A percentile compares a stretch with the other conserved stretches of the same genome.
These are phyloP conservation scores for Drosophila repletoides DNA, from an alignment of 1,140 invertebrate genomes.

Conservation along the genomic window DNA sequence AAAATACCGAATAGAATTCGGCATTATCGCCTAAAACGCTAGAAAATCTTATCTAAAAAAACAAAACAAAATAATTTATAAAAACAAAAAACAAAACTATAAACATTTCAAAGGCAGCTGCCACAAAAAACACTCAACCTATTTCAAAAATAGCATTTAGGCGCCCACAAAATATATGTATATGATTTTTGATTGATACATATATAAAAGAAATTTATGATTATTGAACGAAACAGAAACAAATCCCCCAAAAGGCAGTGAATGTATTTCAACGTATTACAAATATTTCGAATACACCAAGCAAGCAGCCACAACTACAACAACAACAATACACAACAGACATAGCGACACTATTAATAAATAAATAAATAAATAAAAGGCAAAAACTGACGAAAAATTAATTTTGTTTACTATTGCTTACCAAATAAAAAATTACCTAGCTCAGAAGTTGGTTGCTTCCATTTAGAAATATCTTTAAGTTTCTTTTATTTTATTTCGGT, in stretches of 20 bases:
- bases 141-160: slow-evolving; percentile 55
- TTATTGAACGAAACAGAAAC: slow-evolving; percentile 35
- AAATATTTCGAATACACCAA: slow-evolving; percentile 49
- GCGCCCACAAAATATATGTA: slow-evolving; percentile 29
- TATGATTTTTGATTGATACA: slow-evolving; percentile 44
- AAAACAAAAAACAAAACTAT: slow-evolving; percentile 14
- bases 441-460: no score
- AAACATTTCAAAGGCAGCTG: slow-evolving; percentile 28
- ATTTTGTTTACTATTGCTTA: background rate
- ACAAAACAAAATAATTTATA: slow-evolving; percentile 17
- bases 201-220: slow-evolving; percentile 52
- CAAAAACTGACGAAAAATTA: slow-evolving; percentile 47
- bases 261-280: slow-evolving; percentile 71
- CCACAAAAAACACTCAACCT: slow-evolving; percentile 21
- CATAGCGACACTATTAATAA: slow-evolving; percentile 75
- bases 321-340: slow-evolving; percentile 62
- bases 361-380: slow-evolving; percentile 62
- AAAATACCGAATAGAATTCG: slow-evolving; percentile 65
- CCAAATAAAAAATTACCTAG: no score
- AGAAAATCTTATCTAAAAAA: slow-evolving; percentile 29
- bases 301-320: slow-evolving; percentile 46
- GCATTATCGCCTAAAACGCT: slow-evolving; percentile 36
- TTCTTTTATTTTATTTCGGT: no score
- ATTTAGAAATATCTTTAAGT: no score
- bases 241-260: slow-evolving; percentile 40